A percentile compares a stretch with the other conserved stretches of the same genome.
These are phyloP conservation scores for Nephrotoma flavescens DNA, from an alignment of 2,888 invertebrate species.

Conservation along the genomic window DNA sequence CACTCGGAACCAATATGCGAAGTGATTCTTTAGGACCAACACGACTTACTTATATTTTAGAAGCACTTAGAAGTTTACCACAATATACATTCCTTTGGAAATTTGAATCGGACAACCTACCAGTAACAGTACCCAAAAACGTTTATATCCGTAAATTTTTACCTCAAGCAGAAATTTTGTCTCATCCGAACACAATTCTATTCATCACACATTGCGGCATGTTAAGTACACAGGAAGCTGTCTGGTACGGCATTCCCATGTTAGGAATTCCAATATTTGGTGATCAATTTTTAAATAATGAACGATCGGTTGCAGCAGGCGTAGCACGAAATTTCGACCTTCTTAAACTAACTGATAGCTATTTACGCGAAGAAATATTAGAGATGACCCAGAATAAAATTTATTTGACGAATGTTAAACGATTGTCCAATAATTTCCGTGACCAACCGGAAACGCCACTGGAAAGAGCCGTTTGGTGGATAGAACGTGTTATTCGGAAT, in stretches of 20 bases:
- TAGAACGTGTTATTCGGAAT: slow-evolving; percentile 17
- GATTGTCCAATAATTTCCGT: slow-evolving; percentile 12
- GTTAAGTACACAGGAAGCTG: slow-evolving; percentile 22
- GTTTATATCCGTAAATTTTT: slow-evolving; percentile 33
- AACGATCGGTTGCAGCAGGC: neutral
- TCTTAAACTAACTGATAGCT: neutral
- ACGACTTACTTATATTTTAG: slow-evolving; percentile 15
- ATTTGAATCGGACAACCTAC: slow-evolving; percentile 15
- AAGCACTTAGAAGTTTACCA: slow-evolving; percentile 18
- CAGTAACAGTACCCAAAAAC: slow-evolving; percentile 26
- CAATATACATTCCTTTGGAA: slow-evolving; percentile 30
- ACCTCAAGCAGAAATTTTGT: slow-evolving; percentile 35
- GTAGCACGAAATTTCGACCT: neutral
- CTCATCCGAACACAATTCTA: slow-evolving; percentile 18
- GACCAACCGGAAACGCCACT: slow-evolving; percentile 16
- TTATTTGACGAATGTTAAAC: slow-evolving; percentile 11
- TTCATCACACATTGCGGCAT: slow-evolving; percentile 24
- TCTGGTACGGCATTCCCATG: slow-evolving; percentile 23
- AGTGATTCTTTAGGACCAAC: slow-evolving; percentile 12
- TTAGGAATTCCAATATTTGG: slow-evolving; percentile 21
- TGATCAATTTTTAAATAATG: slow-evolving; percentile 17
- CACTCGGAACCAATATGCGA: slow-evolving; percentile 23
- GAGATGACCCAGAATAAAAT: neutral
- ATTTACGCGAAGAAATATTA: neutral
- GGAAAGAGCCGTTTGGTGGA: slow-evolving; percentile 19